Evolutionary conservation across 1,140 invertebrate species (phyloP).

Genomic region (Drosophila triauraria): DNA sequence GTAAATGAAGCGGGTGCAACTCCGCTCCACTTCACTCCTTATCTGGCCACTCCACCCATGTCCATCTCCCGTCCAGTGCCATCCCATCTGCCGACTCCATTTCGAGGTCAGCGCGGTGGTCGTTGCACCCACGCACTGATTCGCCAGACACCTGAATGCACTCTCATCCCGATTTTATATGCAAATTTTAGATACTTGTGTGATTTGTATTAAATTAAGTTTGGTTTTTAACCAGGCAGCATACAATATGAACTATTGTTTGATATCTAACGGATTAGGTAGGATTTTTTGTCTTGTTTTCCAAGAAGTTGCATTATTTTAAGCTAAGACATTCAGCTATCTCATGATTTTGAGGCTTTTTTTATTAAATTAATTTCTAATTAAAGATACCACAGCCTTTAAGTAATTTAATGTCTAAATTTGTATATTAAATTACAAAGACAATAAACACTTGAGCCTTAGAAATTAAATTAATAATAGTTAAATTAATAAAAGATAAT

Average conservation of each 20-base stretch:
- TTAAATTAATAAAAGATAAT: neutral
- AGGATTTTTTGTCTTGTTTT: no score
- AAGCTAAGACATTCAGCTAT: neutral
- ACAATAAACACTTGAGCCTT: neutral
- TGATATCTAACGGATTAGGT: fast-evolving
- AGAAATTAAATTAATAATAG: neutral
- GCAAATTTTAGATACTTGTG: constrained; percentile 18
- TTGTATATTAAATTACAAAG: neutral
- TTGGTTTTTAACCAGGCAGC: neutral
- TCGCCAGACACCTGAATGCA: constrained; percentile 16
- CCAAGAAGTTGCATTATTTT: neutral
- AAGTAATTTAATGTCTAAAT: neutral
- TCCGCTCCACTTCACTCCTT: constrained; percentile 24
- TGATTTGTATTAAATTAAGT: neutral
- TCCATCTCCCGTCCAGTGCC: constrained; percentile 27
- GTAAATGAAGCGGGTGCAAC: constrained; percentile 78
- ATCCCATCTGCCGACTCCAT: constrained; percentile 25
- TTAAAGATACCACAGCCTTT: neutral
- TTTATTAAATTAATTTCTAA: neutral
- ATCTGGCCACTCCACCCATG: constrained; percentile 12
- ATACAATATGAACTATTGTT: neutral
- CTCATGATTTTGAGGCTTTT: neutral
- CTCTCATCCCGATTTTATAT: constrained; percentile 11
- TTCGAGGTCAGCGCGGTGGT: constrained; percentile 68
- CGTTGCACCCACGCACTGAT: constrained; percentile 57